phyloP scores from a whole-genome alignment of 1,140 invertebrate genomes.

The Zophobas atratus region DNA sequence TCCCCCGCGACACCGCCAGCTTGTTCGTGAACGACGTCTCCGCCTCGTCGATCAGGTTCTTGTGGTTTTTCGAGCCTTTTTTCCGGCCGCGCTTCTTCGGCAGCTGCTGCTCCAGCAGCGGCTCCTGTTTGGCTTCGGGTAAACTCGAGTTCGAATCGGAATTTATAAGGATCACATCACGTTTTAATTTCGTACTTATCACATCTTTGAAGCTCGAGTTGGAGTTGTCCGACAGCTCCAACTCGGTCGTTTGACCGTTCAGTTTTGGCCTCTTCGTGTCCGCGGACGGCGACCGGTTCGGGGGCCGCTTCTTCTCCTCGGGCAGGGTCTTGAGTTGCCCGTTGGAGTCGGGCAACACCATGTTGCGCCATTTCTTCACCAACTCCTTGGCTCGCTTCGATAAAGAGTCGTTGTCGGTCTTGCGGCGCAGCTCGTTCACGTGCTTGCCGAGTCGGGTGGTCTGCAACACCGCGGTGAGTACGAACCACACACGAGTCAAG shows the following conservation, averaged over 20 bases:
- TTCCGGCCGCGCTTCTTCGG: conserved; percentile 79
- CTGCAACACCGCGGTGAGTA: conserved; percentile 62
- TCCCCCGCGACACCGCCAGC: conserved; percentile 75
- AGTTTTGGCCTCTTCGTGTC: conserved; percentile 63
- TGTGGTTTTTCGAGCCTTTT: conserved; percentile 78
- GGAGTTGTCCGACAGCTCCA: conserved; percentile 66
- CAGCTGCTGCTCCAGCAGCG: conserved; percentile 59
- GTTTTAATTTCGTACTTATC: conserved; percentile 56
- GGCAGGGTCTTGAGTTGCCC: conserved; percentile 59
- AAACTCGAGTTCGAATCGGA: conserved; percentile 67
- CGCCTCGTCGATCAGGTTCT: conserved; percentile 70
- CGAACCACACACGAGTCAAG: conserved; percentile 15
- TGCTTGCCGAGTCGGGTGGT: conserved; percentile 93
- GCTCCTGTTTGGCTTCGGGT: conserved; percentile 57
- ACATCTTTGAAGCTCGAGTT: conserved; percentile 67
- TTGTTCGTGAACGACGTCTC: conserved; percentile 75
- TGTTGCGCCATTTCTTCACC: conserved; percentile 91
- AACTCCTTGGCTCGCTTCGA: conserved; percentile 92
- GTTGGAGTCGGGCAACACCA: conserved; percentile 76
- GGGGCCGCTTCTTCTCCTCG: conserved; percentile 58
- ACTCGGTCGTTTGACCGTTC: conserved; percentile 60
- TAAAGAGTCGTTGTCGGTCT: conserved; percentile 86
- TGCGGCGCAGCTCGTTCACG: conserved; percentile 91
- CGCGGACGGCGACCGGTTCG: conserved; percentile 62
- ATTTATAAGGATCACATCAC: conserved; percentile 62